These are phyloP conservation scores for Mellilla xanthometata DNA, from an alignment of 2,888 invertebrate genomes.

Conservation along the genomic window DNA sequence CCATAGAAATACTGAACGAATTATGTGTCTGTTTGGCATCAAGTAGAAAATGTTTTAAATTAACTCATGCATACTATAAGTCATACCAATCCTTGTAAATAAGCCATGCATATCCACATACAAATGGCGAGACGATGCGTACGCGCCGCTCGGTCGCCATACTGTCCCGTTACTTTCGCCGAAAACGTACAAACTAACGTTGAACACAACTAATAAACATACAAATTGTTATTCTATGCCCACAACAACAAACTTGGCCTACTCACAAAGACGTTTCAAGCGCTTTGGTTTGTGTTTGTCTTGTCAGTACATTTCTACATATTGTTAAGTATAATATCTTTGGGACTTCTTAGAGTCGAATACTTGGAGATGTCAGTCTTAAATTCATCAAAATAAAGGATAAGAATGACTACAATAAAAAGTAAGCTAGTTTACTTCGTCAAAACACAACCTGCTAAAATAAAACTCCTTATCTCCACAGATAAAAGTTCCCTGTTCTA, in stretches of 20 bases:
- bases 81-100: not conserved
- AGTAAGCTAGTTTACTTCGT: no score
- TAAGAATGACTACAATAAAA: no score
- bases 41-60: no score
- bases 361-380: no score
- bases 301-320: not conserved
- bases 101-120: not conserved
- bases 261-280: not conserved
- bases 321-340: no score
- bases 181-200: constrained; percentile 37
- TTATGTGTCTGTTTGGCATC: no score
- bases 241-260: not conserved
- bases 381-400: no score
- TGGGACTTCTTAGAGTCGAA: no score
- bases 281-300: not conserved
- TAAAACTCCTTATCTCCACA: constrained; percentile 50
- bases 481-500: constrained; percentile 46
- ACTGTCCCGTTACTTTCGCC: constrained; percentile 50
- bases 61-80: no score
- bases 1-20: no score
- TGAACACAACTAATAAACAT: constrained; percentile 14
- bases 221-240: constrained; percentile 12
- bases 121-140: constrained; percentile 6
- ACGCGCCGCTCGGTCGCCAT: constrained; percentile 18
- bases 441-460: not conserved